phyloP scores from a whole-genome alignment of 2,888 invertebrate species.

The Acronicta alni region DNA sequence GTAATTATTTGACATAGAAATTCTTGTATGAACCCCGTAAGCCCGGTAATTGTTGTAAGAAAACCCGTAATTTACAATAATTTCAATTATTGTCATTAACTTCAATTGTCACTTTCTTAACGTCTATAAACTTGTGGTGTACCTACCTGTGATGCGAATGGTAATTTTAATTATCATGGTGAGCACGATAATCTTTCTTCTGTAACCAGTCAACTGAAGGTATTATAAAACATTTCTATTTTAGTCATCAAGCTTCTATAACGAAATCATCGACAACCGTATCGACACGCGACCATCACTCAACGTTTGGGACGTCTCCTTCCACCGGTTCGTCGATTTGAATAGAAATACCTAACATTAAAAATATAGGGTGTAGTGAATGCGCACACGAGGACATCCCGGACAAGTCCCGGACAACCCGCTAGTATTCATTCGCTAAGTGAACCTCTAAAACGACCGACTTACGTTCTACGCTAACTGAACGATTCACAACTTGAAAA shows the following conservation, averaged over 20 bases:
- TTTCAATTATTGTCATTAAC: too few species aligned
- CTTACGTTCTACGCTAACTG: conserved; percentile 67
- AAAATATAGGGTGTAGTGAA: conserved; percentile 81
- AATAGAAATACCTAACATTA: conserved; percentile 83
- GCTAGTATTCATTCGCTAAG: conserved; percentile 81
- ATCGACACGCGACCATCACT: conserved; percentile 57
- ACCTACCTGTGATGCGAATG: too few species aligned
- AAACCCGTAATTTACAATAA: too few species aligned
- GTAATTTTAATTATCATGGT: too few species aligned
- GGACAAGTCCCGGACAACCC: conserved; percentile 49
- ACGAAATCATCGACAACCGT: conserved; percentile 45
- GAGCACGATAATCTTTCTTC: too few species aligned
- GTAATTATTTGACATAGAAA: too few species aligned
- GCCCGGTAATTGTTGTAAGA: too few species aligned
- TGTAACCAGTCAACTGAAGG: too few species aligned
- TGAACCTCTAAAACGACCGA: conserved; percentile 73
- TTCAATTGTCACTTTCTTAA: too few species aligned
- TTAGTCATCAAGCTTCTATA: background rate
- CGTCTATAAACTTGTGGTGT: too few species aligned
- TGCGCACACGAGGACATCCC: conserved; percentile 69
- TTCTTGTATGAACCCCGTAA: too few species aligned
- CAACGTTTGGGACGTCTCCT: conserved; percentile 66
- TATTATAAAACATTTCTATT: too few species aligned
- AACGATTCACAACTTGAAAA: conserved; percentile 73
- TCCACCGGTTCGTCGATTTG: conserved; percentile 69